Evolutionary conservation across 2,888 invertebrate species (phyloP).

Genomic region (Pseudococcus jackbeardsleyi): DNA sequence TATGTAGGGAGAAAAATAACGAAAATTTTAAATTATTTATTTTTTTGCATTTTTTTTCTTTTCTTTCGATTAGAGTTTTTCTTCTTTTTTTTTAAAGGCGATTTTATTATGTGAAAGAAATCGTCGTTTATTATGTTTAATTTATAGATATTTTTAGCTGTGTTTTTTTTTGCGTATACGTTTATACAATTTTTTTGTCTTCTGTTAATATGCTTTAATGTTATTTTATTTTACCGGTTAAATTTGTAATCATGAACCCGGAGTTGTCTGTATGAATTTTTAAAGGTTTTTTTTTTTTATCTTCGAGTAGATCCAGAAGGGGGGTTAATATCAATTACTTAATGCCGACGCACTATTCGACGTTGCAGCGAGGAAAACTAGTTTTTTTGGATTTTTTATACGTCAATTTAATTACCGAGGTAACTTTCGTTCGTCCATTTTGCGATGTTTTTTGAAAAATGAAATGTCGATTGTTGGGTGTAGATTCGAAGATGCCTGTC

Average conservation of each 20-base stretch:
- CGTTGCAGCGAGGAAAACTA: neutral
- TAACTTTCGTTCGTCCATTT: neutral
- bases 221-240: constrained; percentile 14
- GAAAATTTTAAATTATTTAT: constrained; percentile 21
- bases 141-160: constrained; percentile 14
- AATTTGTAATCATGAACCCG: neutral
- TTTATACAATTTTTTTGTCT: neutral
- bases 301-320: neutral
- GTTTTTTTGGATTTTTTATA: neutral
- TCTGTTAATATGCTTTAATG: neutral
- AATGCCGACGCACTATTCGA: neutral
- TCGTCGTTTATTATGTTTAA: neutral
- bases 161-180: neutral
- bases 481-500: neutral
- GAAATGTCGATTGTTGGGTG: neutral
- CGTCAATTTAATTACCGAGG: neutral
- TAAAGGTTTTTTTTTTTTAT: neutral
- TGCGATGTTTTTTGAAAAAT: neutral
- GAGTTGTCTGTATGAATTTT: neutral
- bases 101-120: constrained; percentile 34
- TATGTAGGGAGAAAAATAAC: neutral
- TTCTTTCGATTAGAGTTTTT: neutral
- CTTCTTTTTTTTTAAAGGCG: neutral
- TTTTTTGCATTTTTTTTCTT: constrained; percentile 25
- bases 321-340: neutral